Conservation (phyloP, 2,797 vertebrate species). For the Mycteria americana region DNA sequence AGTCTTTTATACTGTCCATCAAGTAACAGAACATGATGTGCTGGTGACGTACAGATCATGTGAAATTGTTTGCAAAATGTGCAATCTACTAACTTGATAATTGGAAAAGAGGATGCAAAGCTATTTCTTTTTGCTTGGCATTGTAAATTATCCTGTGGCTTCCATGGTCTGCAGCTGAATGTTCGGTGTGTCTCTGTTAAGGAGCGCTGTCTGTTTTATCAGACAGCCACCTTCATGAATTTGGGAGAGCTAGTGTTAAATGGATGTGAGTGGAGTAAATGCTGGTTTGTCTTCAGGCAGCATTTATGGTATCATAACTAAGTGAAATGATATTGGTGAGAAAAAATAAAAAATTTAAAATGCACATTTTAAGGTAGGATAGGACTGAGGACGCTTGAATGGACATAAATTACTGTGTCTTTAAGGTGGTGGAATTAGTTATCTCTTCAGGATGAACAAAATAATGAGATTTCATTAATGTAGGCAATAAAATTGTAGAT, state of each 20-base stretch:
- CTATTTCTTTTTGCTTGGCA: neutral
- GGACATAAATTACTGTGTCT: neutral
- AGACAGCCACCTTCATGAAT: neutral
- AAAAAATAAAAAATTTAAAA: neutral
- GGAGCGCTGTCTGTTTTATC: neutral
- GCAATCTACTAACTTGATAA: neutral
- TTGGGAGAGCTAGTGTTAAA: neutral
- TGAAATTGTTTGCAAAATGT: neutral
- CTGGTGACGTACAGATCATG: neutral
- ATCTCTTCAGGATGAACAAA: neutral
- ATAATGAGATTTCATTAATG: neutral
- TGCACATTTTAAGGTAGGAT: neutral
- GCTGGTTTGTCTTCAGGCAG: neutral
- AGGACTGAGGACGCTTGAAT: neutral
- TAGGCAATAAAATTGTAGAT: neutral
- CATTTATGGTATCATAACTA: neutral
- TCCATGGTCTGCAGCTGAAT: neutral
- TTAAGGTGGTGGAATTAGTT: neutral
- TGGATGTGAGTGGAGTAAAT: neutral
- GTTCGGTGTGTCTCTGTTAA: neutral
- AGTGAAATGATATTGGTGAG: neutral
- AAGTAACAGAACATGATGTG: constrained; percentile 3
- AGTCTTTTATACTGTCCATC: neutral
- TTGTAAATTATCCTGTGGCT: neutral
- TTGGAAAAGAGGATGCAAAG: neutral